Conservation (phyloP, 2,888 invertebrate genomes). For the Lomographa bimaculata region DNA sequence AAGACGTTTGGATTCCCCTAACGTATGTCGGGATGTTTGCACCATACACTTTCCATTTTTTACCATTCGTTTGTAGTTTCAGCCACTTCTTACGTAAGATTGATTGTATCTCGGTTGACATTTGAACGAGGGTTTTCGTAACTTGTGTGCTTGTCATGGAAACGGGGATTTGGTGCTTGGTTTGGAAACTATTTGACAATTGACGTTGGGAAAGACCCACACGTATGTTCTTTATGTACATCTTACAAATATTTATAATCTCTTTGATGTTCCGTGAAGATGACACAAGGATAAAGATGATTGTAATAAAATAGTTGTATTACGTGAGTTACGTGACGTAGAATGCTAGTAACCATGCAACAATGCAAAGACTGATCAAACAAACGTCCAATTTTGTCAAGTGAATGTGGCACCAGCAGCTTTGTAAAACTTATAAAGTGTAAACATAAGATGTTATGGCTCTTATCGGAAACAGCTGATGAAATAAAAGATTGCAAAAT, state of each 20-base stretch:
- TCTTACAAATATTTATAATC: too few relatives aligned
- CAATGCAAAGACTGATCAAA: too few relatives aligned
- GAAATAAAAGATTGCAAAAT: slow-evolving; percentile 7
- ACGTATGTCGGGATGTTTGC: slow-evolving; percentile 27
- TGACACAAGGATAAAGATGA: too few relatives aligned
- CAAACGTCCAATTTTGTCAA: too few relatives aligned
- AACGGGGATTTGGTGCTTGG: slow-evolving; percentile 4
- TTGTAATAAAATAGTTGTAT: too few relatives aligned
- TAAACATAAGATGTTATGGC: slow-evolving; percentile 1
- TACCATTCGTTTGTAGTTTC: slow-evolving; percentile 23
- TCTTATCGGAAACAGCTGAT: slow-evolving; percentile 12
- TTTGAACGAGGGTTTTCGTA: slow-evolving; percentile 17
- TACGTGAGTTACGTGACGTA: too few relatives aligned
- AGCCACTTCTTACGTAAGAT: slow-evolving; percentile 19
- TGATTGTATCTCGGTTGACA: slow-evolving; percentile 19
- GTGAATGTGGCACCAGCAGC: too few relatives aligned
- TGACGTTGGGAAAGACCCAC: slow-evolving; percentile 13
- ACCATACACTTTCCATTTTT: slow-evolving; percentile 51
- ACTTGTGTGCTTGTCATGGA: slow-evolving; percentile 16
- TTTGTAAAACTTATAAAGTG: too few relatives aligned
- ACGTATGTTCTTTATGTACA: too few relatives aligned
- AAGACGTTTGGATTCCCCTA: slow-evolving; percentile 19
- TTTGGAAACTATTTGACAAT: slow-evolving; percentile 5
- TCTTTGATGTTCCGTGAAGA: too few relatives aligned
- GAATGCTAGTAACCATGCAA: too few relatives aligned